Percentiles rank a stretch among this genome's conserved stretches.
Conservation (phyloP, 2,797 vertebrate genomes). For the Sebastes diaconus region DNA sequence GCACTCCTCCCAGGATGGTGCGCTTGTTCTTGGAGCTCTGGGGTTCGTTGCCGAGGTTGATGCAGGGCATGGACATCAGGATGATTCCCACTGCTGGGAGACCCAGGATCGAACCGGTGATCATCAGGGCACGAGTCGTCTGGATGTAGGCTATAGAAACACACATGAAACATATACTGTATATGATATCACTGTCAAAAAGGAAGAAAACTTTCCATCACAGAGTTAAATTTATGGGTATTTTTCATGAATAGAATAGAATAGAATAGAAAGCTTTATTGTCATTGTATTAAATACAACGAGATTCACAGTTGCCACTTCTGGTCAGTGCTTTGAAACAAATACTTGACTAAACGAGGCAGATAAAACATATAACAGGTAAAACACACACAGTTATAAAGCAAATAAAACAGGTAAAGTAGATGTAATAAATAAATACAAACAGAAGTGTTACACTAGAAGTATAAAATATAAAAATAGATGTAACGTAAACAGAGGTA, state of each 20-base stretch:
- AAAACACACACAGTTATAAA: too few species aligned
- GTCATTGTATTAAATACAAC: too few species aligned
- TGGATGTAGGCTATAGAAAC: constrained; percentile 89
- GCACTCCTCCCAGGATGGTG: constrained; percentile 88
- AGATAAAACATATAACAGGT: too few species aligned
- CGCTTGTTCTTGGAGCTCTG: constrained; percentile 91
- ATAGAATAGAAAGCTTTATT: too few species aligned
- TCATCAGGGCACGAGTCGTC: constrained; percentile 94
- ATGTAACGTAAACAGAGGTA: too few species aligned
- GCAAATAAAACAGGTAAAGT: too few species aligned
- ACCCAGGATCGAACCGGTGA: constrained; percentile 90
- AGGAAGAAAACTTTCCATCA: not conserved
- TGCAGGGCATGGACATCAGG: constrained; percentile 92
- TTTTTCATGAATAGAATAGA: not conserved
- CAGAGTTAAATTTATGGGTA: not conserved
- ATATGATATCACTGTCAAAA: not conserved
- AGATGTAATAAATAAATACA: too few species aligned
- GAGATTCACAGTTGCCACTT: too few species aligned
- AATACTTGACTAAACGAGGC: too few species aligned
- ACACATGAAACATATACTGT: not conserved
- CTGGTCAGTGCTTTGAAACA: too few species aligned
- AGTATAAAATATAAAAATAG: too few species aligned
- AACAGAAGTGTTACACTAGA: too few species aligned
- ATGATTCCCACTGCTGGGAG: constrained; percentile 89
- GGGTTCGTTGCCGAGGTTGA: constrained; percentile 89